Evolutionary conservation across 2,888 invertebrate species (phyloP), one percentile per base, ranked within the genome.

Genomic region (Fragum whitleyi): DNA sequence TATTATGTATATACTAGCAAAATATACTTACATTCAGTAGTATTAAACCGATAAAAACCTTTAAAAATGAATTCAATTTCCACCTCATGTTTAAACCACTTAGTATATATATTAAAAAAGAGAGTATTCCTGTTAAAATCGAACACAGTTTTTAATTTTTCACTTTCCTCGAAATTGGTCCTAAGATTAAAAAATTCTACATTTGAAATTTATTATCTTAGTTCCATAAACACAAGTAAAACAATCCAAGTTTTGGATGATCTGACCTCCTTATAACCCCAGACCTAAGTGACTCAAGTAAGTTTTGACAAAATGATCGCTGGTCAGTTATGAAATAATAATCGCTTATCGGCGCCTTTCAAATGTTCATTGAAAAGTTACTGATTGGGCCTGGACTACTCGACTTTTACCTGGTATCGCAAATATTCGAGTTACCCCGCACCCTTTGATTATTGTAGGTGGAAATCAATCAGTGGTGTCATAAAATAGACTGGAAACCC

Each of bases 381-480:
- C 68, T 67, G 68, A 57, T 42, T 69, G 29, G 68, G 59, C 59
- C n/a, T 57, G 57, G 7, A 21, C 55, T n/a, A 32, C 32, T 53
- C 39, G 5, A 32, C 21, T 14, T 69, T n/a, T 42, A 9, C 75
- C 59, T 69, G 23, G 59, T 69, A 36, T 32, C 69, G 19, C 16
- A 67, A 59, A n/a, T 75, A 75, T 75, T 32, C 59, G 59, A 68
- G 42, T 21, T 65, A 42, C 65, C 69, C 75, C 75, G 68, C 75
- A 68, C 69, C 75, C 75, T 59, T 68, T 69, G 69, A 75, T 65
- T 65, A 42, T 75, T 59, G 69, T 23, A 47, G 36, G n/a, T 51
- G 53, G 51, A 47, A 74, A 74, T 74, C 73, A 65, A 74, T 74
- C 73, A 14, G 47, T 3, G 19, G 16, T 47, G 47, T 47, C n/a